Evolutionary conservation across 2,113 vertebrate genomes (phyloP).

Genomic region (Acanthochromis polyacanthus): DNA sequence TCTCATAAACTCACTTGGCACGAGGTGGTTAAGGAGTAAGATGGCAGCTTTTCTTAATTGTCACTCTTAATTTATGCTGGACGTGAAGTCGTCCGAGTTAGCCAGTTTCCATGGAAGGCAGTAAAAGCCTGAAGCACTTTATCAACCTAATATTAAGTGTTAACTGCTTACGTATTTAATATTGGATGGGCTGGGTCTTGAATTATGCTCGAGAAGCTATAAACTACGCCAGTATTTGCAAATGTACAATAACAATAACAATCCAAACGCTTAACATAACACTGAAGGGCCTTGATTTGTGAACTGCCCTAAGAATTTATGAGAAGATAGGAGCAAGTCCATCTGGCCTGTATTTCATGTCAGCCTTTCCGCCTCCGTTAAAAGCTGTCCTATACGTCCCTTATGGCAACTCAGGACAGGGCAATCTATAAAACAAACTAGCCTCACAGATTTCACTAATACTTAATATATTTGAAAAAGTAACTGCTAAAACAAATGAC

Average conservation of each 20-base stretch:
- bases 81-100: conserved; percentile 60
- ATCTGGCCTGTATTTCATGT: conserved; percentile 85
- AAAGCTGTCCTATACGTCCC: conserved; percentile 78
- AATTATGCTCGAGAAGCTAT: conserved; percentile 75
- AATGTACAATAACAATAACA: conserved; percentile 87
- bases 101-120: conserved; percentile 72
- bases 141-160: conserved; percentile 76
- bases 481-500: conserved; percentile 80
- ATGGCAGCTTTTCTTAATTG: conserved; percentile 55
- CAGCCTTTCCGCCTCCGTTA: conserved; percentile 75
- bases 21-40: conserved; percentile 36
- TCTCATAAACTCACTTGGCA: conserved; percentile 36
- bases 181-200: conserved; percentile 71
- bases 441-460: conserved; percentile 66
- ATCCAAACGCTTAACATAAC: conserved; percentile 83
- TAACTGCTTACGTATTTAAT: conserved; percentile 70
- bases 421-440: conserved; percentile 75
- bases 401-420: conserved; percentile 73
- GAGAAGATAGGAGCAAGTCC: conserved; percentile 84
- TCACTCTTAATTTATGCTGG: conserved; percentile 43
- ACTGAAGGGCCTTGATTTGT: conserved; percentile 85
- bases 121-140: conserved; percentile 64
- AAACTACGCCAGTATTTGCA: conserved; percentile 84
- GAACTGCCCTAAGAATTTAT: conserved; percentile 84
- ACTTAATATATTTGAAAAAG: conserved; percentile 79